Evolutionary conservation across 2,113 vertebrate genomes (phyloP), one percentile per base, ranked within the genome.

Genomic region (Talpa occidentalis): DNA sequence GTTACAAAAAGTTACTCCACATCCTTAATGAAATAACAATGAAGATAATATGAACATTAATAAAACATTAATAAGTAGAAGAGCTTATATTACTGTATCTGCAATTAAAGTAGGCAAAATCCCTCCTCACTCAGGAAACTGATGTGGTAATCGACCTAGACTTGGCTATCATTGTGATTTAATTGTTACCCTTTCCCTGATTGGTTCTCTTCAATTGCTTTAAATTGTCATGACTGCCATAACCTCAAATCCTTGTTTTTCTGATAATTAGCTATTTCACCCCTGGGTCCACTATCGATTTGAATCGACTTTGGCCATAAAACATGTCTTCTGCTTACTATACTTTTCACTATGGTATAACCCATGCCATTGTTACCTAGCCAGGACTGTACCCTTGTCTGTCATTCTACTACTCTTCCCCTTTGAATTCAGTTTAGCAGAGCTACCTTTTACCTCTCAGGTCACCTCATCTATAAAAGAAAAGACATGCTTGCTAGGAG

Each of bases 21-120:
- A n/a, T 88, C 7, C 19, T 70, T n/a, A 86, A 72, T 28, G 21
- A 85, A 93, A 94, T 62, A 56, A 80, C 22, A 90, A 40, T 76
- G 62, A 88, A 60, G 16, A 59, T 69, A 83, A 56, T 52, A 60
- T 30, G 24, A 76, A 81, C 14, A 47, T 66, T 82, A 62, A 87
- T 52, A 70, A 87, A 95, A 19, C 37, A 59, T 86, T 12, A 16
- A 83, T 64, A 54, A 86, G 30, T 56, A 37, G 42, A 85, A 88
- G 16, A 59, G 10, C 6, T 74, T 64, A 4, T 67, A 35, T 59
- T 87, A 78, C 24, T 77, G 28, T 52, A 54, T 28, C 7, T 60
- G 28, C 42, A 88, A 42, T 80, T 80, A 72, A 83, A 60, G 35
- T 16, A 54, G 6, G 19, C 22, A 81, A 94, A 85, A 79, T 21